Evolutionary conservation across 2,888 invertebrate species (phyloP), one percentile per base, ranked within the genome.

Genomic region (Megalurothrips usitatus): DNA sequence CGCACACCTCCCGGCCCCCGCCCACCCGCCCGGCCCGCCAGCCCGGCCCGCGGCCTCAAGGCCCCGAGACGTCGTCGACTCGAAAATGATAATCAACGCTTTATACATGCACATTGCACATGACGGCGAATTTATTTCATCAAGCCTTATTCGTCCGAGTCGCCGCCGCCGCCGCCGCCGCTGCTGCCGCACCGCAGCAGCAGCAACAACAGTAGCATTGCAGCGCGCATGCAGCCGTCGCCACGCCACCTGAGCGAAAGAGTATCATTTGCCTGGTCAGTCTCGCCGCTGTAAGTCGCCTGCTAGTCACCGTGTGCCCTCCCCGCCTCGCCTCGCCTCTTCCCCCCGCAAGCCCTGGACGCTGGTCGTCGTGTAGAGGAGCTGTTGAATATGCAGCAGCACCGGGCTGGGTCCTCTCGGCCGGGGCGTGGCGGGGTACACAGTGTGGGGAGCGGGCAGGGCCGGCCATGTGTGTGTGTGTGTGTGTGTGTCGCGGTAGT

Each of bases 321-420:
- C 52, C 52, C 52, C 52, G 49, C 49, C 49, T 14, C 49, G 49
- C 49, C 49, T 14, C 49, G 49, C 63, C 63, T n/a, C n/a, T 1
- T 12, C 68, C 26, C 68, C 23, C 68, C 68, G 58, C 58, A 6
- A 58, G 58, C 58, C 58, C 58, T 58, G 58, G 58, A 75, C 68
- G 26, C 68, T 11, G 68, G 68, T 26, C 68, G 58, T 58, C 68
- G 68, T 75, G 68, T 75, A 75, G 68, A 23, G 68, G 23, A 75
- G 68, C 68, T 75, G 68, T 75, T 75, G 68, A 75, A 75, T 75
- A 75, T 75, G 68, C 68, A 75, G 68, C 68, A 75, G 68, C 68
- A 75, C 19, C 58, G 19, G 68, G 68, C 68, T 75, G 26, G 68
- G 58, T 58, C 23, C 68, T 75, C 23, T 26, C 23, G 23, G 26